These are phyloP conservation scores for Microctonus hyperodae DNA, from an alignment of 2,888 invertebrate species.

Conservation along the genomic window DNA sequence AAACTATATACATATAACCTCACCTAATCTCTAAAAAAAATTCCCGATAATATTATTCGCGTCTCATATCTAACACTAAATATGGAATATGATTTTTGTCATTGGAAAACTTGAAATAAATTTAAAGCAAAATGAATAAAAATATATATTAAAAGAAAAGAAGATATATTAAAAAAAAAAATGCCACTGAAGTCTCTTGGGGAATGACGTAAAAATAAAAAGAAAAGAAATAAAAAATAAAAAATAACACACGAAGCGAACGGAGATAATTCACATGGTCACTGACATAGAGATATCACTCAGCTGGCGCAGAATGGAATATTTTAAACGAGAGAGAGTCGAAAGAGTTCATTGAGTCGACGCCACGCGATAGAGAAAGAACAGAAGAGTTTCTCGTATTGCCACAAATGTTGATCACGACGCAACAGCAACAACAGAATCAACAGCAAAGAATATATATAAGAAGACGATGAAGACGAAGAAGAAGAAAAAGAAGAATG, in stretches of 20 bases:
- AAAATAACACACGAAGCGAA: conserved; percentile 29
- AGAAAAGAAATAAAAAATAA: background rate
- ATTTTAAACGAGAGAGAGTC: conserved; percentile 43
- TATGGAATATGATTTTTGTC: too few species aligned
- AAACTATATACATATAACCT: background rate
- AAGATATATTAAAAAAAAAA: background rate
- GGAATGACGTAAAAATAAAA: conserved; percentile 12
- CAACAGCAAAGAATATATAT: background rate
- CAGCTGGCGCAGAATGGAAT: conserved; percentile 44
- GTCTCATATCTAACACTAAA: too few species aligned
- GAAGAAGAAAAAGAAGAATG: conserved; percentile 9
- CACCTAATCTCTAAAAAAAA: conserved; percentile 3
- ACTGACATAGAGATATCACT: conserved; percentile 56
- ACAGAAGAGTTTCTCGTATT: conserved; percentile 19
- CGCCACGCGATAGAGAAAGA: conserved; percentile 19
- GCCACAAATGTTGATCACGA: conserved; percentile 20
- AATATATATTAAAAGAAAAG: background rate
- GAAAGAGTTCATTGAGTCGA: conserved; percentile 40
- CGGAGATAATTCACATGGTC: conserved; percentile 49
- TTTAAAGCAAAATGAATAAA: background rate
- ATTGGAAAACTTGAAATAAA: too few species aligned
- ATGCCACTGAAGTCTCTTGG: background rate
- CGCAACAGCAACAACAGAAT: too few species aligned
- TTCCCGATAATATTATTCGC: background rate
- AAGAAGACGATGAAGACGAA: conserved; percentile 12